Evolutionary conservation across 2,113 vertebrate genomes (phyloP).

Genomic region (Capreolus pygargus): DNA sequence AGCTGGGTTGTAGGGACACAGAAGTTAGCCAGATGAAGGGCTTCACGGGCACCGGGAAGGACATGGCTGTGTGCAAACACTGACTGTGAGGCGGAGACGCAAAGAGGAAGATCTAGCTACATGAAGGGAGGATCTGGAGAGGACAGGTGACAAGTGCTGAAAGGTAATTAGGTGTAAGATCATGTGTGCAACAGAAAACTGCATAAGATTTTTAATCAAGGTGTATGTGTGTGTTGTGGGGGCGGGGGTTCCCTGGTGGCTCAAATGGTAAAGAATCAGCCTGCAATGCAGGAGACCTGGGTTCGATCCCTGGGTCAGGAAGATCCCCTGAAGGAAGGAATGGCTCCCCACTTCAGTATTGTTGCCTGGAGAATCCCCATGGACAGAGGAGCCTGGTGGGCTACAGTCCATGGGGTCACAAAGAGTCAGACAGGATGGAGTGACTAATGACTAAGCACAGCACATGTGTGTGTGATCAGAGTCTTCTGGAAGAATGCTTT

Average conservation of each 20-base stretch:
- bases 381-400: not conserved
- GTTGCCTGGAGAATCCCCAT: not conserved
- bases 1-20: not conserved
- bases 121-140: not conserved
- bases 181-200: not conserved
- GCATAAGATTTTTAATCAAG: fast-evolving
- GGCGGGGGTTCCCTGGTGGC: not conserved
- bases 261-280: not conserved
- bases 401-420: not conserved
- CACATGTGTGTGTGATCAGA: not conserved
- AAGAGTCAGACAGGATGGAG: not conserved
- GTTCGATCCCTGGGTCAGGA: not conserved
- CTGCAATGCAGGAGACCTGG: not conserved
- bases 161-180: not conserved
- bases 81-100: not conserved
- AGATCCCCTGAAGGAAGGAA: not conserved
- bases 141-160: too few relatives aligned
- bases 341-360: not conserved
- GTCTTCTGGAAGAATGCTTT: not conserved
- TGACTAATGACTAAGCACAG: not conserved
- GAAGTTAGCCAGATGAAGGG: not conserved
- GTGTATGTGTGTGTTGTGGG: not conserved
- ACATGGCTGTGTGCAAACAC: not conserved
- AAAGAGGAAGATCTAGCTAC: not conserved
- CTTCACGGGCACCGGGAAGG: not conserved